Conservation (phyloP, 2,888 invertebrate species). For the Saturnia pavonia region DNA sequence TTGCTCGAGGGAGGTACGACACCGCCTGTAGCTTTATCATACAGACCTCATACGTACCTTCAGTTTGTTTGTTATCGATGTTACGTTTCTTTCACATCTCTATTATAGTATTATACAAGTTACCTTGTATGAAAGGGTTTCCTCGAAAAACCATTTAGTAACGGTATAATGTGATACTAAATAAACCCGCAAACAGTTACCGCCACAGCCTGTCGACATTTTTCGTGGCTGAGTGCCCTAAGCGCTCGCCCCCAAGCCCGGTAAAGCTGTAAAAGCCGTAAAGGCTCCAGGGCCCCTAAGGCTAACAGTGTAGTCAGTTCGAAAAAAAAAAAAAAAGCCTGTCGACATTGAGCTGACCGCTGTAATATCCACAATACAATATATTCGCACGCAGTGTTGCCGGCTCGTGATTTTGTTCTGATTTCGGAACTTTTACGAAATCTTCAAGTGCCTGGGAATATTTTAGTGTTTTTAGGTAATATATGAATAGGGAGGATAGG, state of each 20-base stretch:
- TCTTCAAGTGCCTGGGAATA: not conserved
- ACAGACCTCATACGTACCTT: not conserved
- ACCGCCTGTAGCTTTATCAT: too few species aligned
- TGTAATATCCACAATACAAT: not conserved
- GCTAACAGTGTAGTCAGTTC: too few species aligned
- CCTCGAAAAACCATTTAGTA: constrained; percentile 14
- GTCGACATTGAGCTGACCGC: constrained; percentile 1
- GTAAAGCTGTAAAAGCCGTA: too few species aligned
- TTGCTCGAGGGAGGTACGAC: too few species aligned
- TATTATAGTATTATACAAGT: not conserved
- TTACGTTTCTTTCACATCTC: not conserved
- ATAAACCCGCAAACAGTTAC: not conserved
- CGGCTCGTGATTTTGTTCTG: not conserved
- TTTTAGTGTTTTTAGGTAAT: not conserved
- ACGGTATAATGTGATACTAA: not conserved
- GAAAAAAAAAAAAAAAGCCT: too few species aligned
- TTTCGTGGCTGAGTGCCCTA: too few species aligned
- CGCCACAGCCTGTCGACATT: too few species aligned
- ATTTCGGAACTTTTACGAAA: not conserved
- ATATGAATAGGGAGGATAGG: not conserved
- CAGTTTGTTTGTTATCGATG: not conserved
- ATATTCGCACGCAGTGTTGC: not conserved
- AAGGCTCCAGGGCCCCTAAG: too few species aligned
- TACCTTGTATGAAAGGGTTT: constrained; percentile 4
- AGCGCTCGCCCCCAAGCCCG: too few species aligned